Conservation (phyloP, 2,113 vertebrate genomes). For the Mugil cephalus region DNA sequence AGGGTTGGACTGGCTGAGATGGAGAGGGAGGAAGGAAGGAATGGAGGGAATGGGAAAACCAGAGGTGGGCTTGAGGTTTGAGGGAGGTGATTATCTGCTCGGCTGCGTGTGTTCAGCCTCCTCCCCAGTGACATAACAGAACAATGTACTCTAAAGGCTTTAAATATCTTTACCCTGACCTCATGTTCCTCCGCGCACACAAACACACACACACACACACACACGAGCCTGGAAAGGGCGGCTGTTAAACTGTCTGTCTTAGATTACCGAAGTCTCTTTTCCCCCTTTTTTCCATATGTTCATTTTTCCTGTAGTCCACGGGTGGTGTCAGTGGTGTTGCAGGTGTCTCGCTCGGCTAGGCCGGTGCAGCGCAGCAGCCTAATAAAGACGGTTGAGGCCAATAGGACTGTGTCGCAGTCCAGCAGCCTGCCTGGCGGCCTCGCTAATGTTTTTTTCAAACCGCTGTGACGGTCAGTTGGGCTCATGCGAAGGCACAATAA, state of each 20-base stretch:
- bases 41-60: slow-evolving; percentile 59
- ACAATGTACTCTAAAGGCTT: slow-evolving; percentile 77
- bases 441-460: slow-evolving; percentile 75
- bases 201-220: slow-evolving; percentile 24
- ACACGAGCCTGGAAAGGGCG: slow-evolving; percentile 45
- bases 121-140: slow-evolving; percentile 74
- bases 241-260: slow-evolving; percentile 60
- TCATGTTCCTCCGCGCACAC: slow-evolving; percentile 65
- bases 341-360: slow-evolving; percentile 67
- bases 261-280: slow-evolving; percentile 36
- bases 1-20: slow-evolving; percentile 42
- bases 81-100: slow-evolving; percentile 75
- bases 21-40: slow-evolving; percentile 11
- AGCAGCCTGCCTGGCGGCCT: slow-evolving; percentile 49
- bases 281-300: slow-evolving; percentile 46
- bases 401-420: slow-evolving; percentile 54
- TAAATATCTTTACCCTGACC: slow-evolving; percentile 81
- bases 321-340: slow-evolving; percentile 38
- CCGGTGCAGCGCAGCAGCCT: slow-evolving; percentile 54
- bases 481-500: slow-evolving; percentile 80
- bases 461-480: slow-evolving; percentile 71
- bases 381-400: slow-evolving; percentile 74
- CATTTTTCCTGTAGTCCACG: slow-evolving; percentile 32
- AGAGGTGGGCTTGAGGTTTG: slow-evolving; percentile 70
- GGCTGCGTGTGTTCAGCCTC: slow-evolving; percentile 65